These are phyloP conservation scores for Vesta saturnalis DNA, from an alignment of 2,888 invertebrate species.

Conservation along the genomic window DNA sequence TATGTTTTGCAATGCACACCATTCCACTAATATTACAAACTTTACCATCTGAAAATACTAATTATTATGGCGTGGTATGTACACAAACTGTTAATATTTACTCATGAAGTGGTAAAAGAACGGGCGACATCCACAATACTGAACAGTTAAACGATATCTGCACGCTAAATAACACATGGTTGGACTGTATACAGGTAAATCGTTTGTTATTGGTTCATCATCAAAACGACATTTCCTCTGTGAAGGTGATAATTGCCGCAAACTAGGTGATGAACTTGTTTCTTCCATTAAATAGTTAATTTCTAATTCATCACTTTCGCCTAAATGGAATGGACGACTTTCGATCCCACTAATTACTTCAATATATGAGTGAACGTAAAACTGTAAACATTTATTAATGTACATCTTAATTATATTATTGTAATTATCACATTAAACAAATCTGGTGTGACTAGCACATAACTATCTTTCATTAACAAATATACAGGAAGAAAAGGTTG, in stretches of 20 bases:
- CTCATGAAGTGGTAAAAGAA: conserved; percentile 70
- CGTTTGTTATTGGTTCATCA: conserved; percentile 61
- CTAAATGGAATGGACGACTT: conserved; percentile 50
- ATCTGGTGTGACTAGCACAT: too few species aligned
- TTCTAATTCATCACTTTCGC: conserved; percentile 60
- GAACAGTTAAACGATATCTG: conserved; percentile 63
- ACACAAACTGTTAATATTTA: conserved; percentile 47
- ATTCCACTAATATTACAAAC: conserved; percentile 66
- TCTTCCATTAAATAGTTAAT: conserved; percentile 63
- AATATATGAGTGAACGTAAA: conserved; percentile 69
- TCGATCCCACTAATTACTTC: conserved; percentile 66
- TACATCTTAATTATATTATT: too few species aligned
- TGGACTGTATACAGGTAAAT: conserved; percentile 66
- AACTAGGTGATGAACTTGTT: conserved; percentile 63
- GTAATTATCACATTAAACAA: too few species aligned
- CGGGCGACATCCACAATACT: conserved; percentile 69
- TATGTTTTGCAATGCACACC: conserved; percentile 63
- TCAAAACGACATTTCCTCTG: conserved; percentile 67
- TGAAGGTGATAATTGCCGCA: conserved; percentile 61
- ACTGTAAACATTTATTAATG: conserved; percentile 57
- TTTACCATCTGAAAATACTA: conserved; percentile 60
- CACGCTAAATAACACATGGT: conserved; percentile 68
- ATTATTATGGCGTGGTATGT: background rate
- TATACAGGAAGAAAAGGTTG: too few species aligned
- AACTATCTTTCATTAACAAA: too few species aligned